Conservation (phyloP, 2,113 vertebrate species). For the Chionis minor region DNA sequence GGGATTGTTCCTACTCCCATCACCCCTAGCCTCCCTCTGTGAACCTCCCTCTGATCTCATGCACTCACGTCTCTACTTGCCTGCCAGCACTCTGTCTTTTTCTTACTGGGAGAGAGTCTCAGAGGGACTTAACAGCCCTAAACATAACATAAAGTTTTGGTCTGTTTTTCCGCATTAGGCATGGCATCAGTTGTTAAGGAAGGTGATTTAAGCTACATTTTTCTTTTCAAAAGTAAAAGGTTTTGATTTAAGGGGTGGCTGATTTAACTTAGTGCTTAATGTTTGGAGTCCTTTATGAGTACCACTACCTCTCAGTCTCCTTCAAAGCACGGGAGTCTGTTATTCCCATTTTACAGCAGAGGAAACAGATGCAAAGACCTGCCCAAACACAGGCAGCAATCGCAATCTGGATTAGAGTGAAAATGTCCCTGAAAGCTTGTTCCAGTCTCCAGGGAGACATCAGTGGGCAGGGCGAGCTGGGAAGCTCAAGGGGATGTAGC, state of each 20-base stretch:
- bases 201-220: not conserved
- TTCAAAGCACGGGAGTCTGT: conserved; percentile 17
- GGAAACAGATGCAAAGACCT: conserved; percentile 66
- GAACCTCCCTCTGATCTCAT: not conserved
- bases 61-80: not conserved
- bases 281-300: not conserved
- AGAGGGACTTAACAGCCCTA: not conserved
- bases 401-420: conserved; percentile 46
- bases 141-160: not conserved
- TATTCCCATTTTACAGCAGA: conserved; percentile 49
- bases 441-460: conserved; percentile 42
- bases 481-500: conserved; percentile 13
- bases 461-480: conserved; percentile 29
- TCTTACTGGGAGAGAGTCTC: not conserved
- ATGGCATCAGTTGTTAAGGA: not conserved
- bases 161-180: not conserved
- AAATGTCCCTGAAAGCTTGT: conserved; percentile 39
- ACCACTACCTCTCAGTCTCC: not conserved
- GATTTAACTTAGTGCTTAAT: not conserved
- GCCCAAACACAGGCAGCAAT: conserved; percentile 33
- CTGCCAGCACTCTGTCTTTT: not conserved
- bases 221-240: not conserved
- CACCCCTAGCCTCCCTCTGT: not conserved
- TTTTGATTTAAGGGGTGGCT: not conserved
- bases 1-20: not conserved